A percentile compares a stretch with the other conserved stretches of the same genome.
Evolutionary conservation across 1,140 invertebrate genomes (phyloP).

Genomic region (Zaprionus vittiger): DNA sequence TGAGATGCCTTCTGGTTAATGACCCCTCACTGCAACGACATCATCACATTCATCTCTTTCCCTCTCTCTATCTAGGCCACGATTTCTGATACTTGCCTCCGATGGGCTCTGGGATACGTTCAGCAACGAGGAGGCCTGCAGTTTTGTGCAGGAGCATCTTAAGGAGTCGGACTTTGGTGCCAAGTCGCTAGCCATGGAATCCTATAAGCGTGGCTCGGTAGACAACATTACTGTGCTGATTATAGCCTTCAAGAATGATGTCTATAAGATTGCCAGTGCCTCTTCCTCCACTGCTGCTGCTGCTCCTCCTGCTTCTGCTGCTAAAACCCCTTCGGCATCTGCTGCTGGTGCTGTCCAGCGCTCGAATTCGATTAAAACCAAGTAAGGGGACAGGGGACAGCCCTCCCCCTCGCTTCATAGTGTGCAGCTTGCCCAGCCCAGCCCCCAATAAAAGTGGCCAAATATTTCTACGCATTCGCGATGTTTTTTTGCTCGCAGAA

Average conservation of each 20-base stretch:
- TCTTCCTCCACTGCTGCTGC: not conserved
- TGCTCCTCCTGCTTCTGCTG: slow-evolving; percentile 24
- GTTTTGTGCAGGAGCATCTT: slow-evolving; percentile 92
- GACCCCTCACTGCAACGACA: slow-evolving; percentile 17
- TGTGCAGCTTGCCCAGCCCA: slow-evolving; percentile 15
- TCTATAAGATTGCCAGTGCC: slow-evolving; percentile 66
- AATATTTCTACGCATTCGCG: slow-evolving; percentile 38
- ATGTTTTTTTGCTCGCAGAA: slow-evolving; percentile 42
- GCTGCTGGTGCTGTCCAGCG: slow-evolving; percentile 53
- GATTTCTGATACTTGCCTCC: slow-evolving; percentile 95
- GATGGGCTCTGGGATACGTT: slow-evolving; percentile 99
- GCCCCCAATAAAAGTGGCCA: slow-evolving; percentile 56
- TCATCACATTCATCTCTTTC: slow-evolving; percentile 14
- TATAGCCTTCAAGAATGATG: slow-evolving; percentile 91
- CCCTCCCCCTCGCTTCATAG: not conserved
- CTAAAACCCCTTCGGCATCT: slow-evolving; percentile 41
- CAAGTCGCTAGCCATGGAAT: slow-evolving; percentile 94
- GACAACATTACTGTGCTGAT: slow-evolving; percentile 98
- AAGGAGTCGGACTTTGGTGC: slow-evolving; percentile 94
- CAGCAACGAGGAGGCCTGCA: slow-evolving; percentile 96
- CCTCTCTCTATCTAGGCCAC: slow-evolving; percentile 85
- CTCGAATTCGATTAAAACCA: slow-evolving; percentile 73
- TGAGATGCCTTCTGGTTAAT: slow-evolving; percentile 19
- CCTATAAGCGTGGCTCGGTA: slow-evolving; percentile 95
- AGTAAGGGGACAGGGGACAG: slow-evolving; percentile 35